Base-by-base conservation (phyloP, 2,113 vertebrate genomes). In the Cavia aperea region DNA sequence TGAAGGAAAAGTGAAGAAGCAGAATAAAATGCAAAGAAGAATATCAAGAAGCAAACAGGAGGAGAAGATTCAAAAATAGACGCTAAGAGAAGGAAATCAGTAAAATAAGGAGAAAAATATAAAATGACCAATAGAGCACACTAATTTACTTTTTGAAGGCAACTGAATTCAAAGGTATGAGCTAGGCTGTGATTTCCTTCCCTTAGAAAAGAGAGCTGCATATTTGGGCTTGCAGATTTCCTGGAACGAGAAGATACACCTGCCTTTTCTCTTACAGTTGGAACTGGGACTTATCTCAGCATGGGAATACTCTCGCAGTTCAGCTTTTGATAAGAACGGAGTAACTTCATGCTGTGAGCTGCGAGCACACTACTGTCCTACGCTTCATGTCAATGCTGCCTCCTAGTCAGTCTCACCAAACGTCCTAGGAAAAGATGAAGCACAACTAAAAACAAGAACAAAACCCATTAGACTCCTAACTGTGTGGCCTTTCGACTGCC, bases 131-230 rank as follows among this genome's bases (percentile, higher is more conserved):
- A 77, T 0, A 83, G 11, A 54, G 63, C 39, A 62, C 13, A 72
- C n/a, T 65, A 79, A 79, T 81, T 81, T 78, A 60, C 88, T 88
- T 90, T 88, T 75, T 54, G 85, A 95, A 70, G 62, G 46, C 21
- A 89, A 60, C 9, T 75, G 92, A 81, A 60, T 93, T 95, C 58
- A 94, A 36, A 86, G 79, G 54, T 81, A 73, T 88, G 39, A 63
- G 26, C 26, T 29, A 62, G 12, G 51, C 8, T 63, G 33, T 72
- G 29, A 89, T 63, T 94, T 87, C 8, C 85, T 91, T 91, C 21
- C 54, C 58, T 43, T 54, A 94, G 58, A 58, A 81, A 93, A 46
- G 62, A 56, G 12, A 82, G 36, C 68, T 81, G 2, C 63, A 2
- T 70, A 77, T 7, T 39, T 8, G 2, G 3, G 12, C 43, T 88